Evolutionary conservation across 2,113 vertebrate species (phyloP).

Genomic region (Pycnonotus jocosus): DNA sequence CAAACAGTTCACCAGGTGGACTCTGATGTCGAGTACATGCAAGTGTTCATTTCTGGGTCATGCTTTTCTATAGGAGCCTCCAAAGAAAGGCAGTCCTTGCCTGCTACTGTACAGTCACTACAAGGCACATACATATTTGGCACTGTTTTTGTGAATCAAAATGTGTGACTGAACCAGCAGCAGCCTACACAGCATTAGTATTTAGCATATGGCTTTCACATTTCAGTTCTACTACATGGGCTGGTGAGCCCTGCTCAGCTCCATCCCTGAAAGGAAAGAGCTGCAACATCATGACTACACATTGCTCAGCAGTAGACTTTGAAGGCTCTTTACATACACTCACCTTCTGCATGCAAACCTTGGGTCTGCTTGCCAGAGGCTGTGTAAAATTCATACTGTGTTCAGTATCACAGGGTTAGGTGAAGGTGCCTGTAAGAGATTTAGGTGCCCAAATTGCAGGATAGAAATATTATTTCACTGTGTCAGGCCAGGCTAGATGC

Average conservation of each 20-base stretch:
- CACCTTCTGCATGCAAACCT: background rate
- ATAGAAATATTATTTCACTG: background rate
- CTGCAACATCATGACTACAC: background rate
- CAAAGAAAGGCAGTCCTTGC: background rate
- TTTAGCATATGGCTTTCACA: background rate
- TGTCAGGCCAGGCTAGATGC: background rate
- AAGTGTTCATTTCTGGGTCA: background rate
- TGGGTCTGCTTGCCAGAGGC: background rate
- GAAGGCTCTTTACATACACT: background rate
- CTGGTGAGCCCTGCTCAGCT: background rate
- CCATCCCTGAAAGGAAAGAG: background rate
- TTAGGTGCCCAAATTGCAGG: background rate
- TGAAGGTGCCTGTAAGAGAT: background rate
- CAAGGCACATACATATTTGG: background rate
- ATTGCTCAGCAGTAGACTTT: background rate
- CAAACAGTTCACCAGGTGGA: background rate
- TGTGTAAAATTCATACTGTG: background rate
- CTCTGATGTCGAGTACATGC: background rate
- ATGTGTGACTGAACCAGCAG: background rate
- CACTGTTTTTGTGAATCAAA: background rate
- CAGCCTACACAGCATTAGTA: background rate
- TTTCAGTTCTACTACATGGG: background rate
- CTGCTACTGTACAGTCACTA: background rate
- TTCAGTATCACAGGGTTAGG: accelerated
- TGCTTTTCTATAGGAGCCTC: background rate